Evolutionary conservation across 2,797 vertebrate genomes (phyloP).

Genomic region (Gallirallus australis): DNA sequence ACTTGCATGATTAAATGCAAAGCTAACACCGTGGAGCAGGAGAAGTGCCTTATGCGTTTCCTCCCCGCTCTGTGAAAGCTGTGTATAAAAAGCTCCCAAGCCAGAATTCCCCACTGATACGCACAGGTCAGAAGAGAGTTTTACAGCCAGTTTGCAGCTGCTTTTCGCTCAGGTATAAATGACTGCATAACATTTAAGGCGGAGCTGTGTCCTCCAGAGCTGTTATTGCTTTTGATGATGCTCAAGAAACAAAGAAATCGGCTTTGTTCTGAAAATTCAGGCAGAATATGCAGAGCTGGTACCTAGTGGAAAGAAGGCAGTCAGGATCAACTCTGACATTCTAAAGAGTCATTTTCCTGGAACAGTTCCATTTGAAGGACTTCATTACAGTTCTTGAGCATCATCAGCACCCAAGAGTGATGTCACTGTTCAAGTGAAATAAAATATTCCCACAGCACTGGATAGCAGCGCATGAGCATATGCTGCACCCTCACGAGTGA

Average conservation of each 20-base stretch:
- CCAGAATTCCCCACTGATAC: neutral
- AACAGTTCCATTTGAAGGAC: neutral
- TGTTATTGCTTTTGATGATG: neutral
- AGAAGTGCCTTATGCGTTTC: neutral
- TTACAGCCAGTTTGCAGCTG: conserved; percentile 22
- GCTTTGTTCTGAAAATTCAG: neutral
- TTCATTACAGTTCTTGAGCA: neutral
- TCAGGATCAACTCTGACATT: neutral
- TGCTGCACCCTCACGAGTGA: neutral
- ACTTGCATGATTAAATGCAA: neutral
- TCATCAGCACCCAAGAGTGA: neutral
- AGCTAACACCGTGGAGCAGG: neutral
- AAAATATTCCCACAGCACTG: neutral
- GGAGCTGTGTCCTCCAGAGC: neutral
- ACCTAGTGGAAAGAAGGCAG: neutral
- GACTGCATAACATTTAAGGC: neutral
- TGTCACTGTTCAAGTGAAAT: neutral
- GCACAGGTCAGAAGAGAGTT: neutral
- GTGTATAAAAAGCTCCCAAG: neutral
- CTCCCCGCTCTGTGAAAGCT: neutral
- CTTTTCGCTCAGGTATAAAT: conserved; percentile 3
- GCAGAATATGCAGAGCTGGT: neutral
- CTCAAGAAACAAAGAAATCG: conserved; percentile 19
- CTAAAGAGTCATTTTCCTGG: neutral
- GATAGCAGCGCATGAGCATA: too few species aligned